Evolutionary conservation across 2,113 vertebrate genomes (phyloP).

Genomic region (Corythoichthys haematopterus): DNA sequence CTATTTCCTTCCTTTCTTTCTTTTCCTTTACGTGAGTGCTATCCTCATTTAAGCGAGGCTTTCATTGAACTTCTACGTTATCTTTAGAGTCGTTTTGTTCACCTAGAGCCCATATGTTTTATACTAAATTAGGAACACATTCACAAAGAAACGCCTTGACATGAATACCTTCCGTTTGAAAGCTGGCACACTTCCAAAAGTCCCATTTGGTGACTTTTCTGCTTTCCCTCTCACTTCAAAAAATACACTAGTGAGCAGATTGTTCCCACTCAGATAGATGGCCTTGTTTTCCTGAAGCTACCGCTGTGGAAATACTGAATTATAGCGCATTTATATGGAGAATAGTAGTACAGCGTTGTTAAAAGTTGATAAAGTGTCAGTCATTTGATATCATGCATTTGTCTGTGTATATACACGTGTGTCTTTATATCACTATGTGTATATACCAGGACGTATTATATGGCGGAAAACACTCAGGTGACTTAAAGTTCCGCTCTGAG

Average conservation of each 20-base stretch:
- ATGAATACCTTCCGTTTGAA: neutral
- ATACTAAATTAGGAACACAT: neutral
- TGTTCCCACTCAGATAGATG: neutral
- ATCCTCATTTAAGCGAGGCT: too few species aligned
- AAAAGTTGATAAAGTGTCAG: neutral
- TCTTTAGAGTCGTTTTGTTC: neutral
- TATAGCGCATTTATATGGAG: neutral
- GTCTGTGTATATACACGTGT: too few species aligned
- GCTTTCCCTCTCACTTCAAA: neutral
- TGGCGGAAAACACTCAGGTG: too few species aligned
- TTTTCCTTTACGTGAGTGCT: neutral
- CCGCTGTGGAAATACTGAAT: neutral
- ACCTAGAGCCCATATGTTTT: neutral
- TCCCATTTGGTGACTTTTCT: slow-evolving; percentile 26
- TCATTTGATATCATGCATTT: neutral
- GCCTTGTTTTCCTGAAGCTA: neutral
- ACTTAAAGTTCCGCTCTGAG: too few species aligned
- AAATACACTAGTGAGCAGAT: neutral
- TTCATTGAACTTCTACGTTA: neutral
- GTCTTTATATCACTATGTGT: too few species aligned
- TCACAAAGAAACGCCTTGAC: neutral
- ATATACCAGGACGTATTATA: too few species aligned
- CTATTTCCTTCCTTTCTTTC: neutral
- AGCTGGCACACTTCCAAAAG: slow-evolving; percentile 24
- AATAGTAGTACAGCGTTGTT: neutral